A percentile compares a stretch with the other conserved stretches of the same genome.
Conservation (phyloP, 2,113 vertebrate genomes). For the Cyanoderma ruficeps region DNA sequence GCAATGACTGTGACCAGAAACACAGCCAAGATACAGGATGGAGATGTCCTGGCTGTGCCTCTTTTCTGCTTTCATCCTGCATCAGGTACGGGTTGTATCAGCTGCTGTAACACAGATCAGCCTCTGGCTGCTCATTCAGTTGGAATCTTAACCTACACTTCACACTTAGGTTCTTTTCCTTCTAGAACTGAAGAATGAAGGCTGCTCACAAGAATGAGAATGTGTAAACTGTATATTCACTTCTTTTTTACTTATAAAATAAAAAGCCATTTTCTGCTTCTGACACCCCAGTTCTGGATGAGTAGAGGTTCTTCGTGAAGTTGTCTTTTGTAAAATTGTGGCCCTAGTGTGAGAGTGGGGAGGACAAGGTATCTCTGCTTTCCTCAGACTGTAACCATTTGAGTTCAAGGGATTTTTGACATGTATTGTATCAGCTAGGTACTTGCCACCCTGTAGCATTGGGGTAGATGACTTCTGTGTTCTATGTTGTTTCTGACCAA, state of each 20-base stretch:
- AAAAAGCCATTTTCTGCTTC: neutral
- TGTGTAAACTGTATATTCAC: neutral
- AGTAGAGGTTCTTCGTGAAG: neutral
- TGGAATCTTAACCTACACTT: neutral
- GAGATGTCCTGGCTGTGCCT: neutral
- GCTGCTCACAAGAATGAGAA: neutral
- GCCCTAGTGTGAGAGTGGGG: neutral
- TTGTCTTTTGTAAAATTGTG: neutral
- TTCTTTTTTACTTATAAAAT: neutral
- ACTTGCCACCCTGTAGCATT: neutral
- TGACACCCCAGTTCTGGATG: neutral
- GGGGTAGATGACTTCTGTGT: neutral
- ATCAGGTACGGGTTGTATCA: neutral
- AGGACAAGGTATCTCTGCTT: neutral
- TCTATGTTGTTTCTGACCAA: neutral
- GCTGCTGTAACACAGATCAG: neutral
- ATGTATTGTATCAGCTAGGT: neutral
- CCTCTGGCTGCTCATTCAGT: neutral
- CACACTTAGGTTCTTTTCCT: neutral
- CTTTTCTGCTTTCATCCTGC: neutral
- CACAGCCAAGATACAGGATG: neutral
- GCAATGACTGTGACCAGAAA: neutral
- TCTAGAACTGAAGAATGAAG: neutral
- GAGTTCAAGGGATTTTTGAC: neutral
- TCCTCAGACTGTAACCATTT: neutral